A percentile compares a stretch with the other conserved stretches of the same genome.
These are phyloP conservation scores for Pseudochaenichthys georgianus DNA, from an alignment of 2,797 vertebrate genomes.

Conservation along the genomic window DNA sequence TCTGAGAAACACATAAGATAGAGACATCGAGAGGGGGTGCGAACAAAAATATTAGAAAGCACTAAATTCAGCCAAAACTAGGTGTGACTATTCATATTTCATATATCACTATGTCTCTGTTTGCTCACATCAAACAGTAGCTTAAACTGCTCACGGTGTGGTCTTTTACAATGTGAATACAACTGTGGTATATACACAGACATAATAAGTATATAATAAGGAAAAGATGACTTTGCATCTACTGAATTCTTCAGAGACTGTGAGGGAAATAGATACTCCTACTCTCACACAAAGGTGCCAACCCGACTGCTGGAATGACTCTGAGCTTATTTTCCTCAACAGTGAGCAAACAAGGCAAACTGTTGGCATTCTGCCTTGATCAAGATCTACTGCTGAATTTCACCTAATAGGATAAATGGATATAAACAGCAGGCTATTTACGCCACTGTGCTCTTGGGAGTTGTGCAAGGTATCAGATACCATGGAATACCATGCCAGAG, in stretches of 20 bases:
- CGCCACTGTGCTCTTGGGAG: constrained; percentile 3
- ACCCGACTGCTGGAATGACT: constrained; percentile 28
- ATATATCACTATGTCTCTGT: constrained; percentile 3
- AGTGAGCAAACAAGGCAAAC: constrained; percentile 44
- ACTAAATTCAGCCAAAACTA: constrained; percentile 26
- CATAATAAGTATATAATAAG: constrained; percentile 15
- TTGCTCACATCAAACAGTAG: constrained; percentile 12
- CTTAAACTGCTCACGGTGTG: not conserved
- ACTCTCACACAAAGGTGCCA: constrained; percentile 26
- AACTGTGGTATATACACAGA: not conserved
- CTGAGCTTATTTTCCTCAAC: constrained; percentile 49
- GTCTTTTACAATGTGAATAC: constrained; percentile 13
- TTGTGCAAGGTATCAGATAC: constrained; percentile 2
- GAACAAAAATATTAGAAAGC: constrained; percentile 21
- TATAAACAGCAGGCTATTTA: constrained; percentile 11
- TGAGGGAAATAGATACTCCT: constrained; percentile 23
- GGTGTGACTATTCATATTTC: constrained; percentile 21
- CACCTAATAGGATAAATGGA: constrained; percentile 48
- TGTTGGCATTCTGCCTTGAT: constrained; percentile 36
- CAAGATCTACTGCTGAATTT: constrained; percentile 43
- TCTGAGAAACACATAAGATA: not conserved
- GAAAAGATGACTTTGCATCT: constrained; percentile 27
- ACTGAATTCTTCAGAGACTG: not conserved
- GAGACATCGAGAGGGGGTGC: not conserved
- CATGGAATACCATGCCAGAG: not conserved